Base-by-base conservation (phyloP, 2,888 invertebrate genomes). In the Drosophila ezoana region DNA sequence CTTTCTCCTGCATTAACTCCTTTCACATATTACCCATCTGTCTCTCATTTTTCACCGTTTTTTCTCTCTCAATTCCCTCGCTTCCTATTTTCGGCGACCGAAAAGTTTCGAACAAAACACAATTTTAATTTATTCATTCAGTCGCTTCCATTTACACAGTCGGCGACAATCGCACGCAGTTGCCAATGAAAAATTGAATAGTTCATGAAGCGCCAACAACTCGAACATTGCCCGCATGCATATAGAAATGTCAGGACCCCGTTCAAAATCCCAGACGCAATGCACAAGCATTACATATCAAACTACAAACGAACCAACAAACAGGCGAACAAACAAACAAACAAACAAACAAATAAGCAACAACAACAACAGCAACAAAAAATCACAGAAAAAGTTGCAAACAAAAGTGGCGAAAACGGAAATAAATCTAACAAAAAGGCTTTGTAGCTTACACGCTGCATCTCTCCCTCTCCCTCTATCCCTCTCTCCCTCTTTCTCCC, bases 401-500 rank as follows among this genome's bases (percentile, higher is more conserved):
- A 71, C 72, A 79, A 83, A 83, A 76, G 82, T 81, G 86, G 59
- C 80, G 68, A 77, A 85, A 87, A 54, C 71, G 80, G 75, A 83
- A 85, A 83, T 83, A 87, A 83, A 83, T 83, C 82, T 85, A 87
- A 87, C 88, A 87, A 79, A 87, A 77, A 76, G 82, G 75, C 81
- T 87, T 87, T 73, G 79, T 57, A 84, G 67, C 71, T 78, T 72
- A 66, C 41, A 45, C 38, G 35, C 28, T 38, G 8, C 28, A 8
- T 23, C 28, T 13, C 14, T 13, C 11, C n/a, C 41, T 13, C 20
- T 9, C 32, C 1, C 35, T 2, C 37, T 10, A 13, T 8, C 9
- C 5, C 11, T n/a, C 23, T n/a, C 13, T 5, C 3, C 10, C 6
- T 2, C 14, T 14, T 18, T 4, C 10, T 32, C 40, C 6, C 28